Conservation (phyloP, 1,140 invertebrate genomes). For the Teleopsis dalmanni region DNA sequence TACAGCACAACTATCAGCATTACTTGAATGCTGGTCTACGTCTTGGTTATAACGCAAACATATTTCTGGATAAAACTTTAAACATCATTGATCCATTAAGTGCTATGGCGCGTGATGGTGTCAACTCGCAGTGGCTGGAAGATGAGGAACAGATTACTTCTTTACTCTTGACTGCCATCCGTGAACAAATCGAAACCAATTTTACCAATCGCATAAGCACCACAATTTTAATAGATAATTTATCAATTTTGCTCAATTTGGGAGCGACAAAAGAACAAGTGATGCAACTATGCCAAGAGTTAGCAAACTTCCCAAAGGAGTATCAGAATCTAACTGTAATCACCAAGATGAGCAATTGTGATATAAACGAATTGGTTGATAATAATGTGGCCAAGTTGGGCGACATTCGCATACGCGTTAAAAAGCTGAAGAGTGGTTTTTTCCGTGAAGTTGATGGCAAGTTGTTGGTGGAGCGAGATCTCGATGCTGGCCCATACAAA, state of each 20-base stretch:
- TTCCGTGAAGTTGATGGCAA: conserved; percentile 62
- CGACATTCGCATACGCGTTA: conserved; percentile 55
- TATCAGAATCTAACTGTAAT: conserved; percentile 44
- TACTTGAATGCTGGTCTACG: conserved; percentile 66
- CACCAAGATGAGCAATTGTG: conserved; percentile 48
- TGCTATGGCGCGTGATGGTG: conserved; percentile 39
- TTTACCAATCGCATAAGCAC: conserved; percentile 35
- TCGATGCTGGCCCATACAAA: conserved; percentile 37
- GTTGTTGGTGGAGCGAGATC: conserved; percentile 49
- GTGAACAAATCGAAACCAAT: conserved; percentile 23
- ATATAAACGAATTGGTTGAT: conserved; percentile 49
- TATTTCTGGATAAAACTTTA: conserved; percentile 49
- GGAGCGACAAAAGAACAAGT: conserved; percentile 40
- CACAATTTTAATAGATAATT: conserved; percentile 61
- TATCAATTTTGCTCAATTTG: conserved; percentile 60
- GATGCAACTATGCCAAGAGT: conserved; percentile 36
- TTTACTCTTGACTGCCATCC: conserved; percentile 26
- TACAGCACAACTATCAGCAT: conserved; percentile 62
- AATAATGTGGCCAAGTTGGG: conserved; percentile 55
- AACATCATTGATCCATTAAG: conserved; percentile 52
- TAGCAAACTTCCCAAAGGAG: conserved; percentile 42
- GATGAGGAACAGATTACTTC: conserved; percentile 27
- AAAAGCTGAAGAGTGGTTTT: conserved; percentile 56
- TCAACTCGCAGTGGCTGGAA: conserved; percentile 27
- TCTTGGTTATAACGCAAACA: conserved; percentile 60